Evolutionary conservation across 1,140 invertebrate genomes (phyloP), one percentile per base, ranked within the genome.

Genomic region (Calosoma granatense): DNA sequence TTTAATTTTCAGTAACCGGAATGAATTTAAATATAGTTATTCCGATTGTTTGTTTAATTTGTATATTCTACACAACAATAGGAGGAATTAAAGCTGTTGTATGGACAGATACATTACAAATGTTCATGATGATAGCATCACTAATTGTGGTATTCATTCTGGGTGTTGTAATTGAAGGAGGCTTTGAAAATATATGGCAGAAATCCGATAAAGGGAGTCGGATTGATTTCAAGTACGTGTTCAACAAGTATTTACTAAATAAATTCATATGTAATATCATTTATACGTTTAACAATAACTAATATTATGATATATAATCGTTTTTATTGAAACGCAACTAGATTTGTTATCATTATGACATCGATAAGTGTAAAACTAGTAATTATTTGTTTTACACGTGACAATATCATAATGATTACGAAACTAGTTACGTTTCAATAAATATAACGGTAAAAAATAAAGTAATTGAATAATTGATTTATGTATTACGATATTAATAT

Each of bases 1-100:
- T 1, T 26, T 56, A n/a, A 15, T 23, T 43, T 54, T 22, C 85
- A 51, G 83, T 86, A 39, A 36, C 26, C n/a, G 26, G 26, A 36
- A 36, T 36, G 26, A 36, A 36, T 36, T n/a, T 36, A 9, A 9
- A 9, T n/a, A n/a, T 36, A n/a, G n/a, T 36, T 9, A 36, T 36
- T 9, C 68, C 78, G 1, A 63, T 83, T n/a, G 82, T 87, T 41
- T 85, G 83, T 54, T 69, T 79, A n/a, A 78, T 88, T 6, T 88
- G 86, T 69, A 85, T 86, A 20, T 84, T 88, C 65, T 90, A 90
- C 64, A 88, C 87, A 1, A 80, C 82, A 57, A 60, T 90, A 67
- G 87, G 87, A 57, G 87, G 87, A 0, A 76, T 90, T 58, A 88
- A 88, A 70, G 87, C 87, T 0, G 88, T 90, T 1, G 81, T 90